Evolutionary conservation across 37 sponge, comb jelly and placozoan species (phyloP), one percentile per base, ranked within the genome.

Genomic region (Haliclona indistincta): DNA sequence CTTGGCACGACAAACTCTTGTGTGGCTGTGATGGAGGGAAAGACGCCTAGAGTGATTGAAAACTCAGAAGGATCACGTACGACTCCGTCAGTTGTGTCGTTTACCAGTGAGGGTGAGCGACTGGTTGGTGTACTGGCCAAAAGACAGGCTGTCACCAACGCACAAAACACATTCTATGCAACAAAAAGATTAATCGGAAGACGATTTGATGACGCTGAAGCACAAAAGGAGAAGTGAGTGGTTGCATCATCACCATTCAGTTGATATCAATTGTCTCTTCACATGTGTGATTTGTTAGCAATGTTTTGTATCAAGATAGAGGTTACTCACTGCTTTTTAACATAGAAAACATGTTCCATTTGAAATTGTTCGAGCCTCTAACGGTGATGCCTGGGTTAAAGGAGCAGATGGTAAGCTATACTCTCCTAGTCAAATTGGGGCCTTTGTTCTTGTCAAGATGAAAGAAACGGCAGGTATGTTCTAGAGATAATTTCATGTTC

Each of bases 1-100:
- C 76, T 99, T 4, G 99, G 99, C 15, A 99, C 99, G 10, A 99
- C 99, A 22, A 96, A 99, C 69, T 96, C 97, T n/a, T 96, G 97
- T 81, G 97, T 99, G 61, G 88, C 97, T n/a, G 92, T 96, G 37
- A 96, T 99, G 92, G 99, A 99, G 63, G 99, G 99, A 0, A 93
- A 93, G 41, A 79, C 62, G 52, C 99, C 99, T 15, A 93, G 80
- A 54, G 94, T 99, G 11, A 91, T 99, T 52, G 99, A 99, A 70
- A 99, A 99, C 63, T 74, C 96, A 0, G 99, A 99, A 63, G 99
- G 99, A 0, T 75, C 91, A 4, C 63, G 99, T 29, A 99, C 99
- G 23, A 99, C 99, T 35, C 99, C 99, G 5, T 99, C 99, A 1
- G 93, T 95, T 23, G 96, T 99, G 36, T 97, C 97, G 40, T 99